Evolutionary conservation across 2,797 vertebrate species (phyloP).

Genomic region (Mionectes olivaceus): DNA sequence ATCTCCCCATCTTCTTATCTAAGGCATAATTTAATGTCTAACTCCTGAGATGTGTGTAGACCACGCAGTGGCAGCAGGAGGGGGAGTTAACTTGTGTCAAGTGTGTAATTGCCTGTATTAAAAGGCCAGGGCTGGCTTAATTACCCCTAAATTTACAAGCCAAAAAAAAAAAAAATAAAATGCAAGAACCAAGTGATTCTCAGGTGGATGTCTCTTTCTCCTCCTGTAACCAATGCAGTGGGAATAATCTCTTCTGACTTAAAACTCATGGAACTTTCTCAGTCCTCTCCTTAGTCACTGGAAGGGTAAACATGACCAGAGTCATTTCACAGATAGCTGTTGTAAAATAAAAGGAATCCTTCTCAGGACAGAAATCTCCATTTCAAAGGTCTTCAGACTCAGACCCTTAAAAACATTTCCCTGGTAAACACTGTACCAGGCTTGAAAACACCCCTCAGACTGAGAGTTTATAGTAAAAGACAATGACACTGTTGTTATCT

Average conservation of each 20-base stretch:
- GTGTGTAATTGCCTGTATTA: neutral
- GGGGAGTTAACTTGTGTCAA: neutral
- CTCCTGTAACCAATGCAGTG: neutral
- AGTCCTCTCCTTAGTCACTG: neutral
- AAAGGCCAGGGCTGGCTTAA: neutral
- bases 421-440: neutral
- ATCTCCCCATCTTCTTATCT: neutral
- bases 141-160: neutral
- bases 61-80: neutral
- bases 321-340: neutral
- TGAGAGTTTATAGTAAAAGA: neutral
- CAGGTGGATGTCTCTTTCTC: neutral
- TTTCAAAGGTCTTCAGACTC: neutral
- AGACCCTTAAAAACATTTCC: neutral
- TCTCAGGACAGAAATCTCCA: neutral
- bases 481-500: neutral
- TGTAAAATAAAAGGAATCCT: neutral
- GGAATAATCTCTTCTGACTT: neutral
- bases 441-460: neutral
- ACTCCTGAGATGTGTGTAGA: neutral
- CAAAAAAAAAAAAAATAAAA: neutral
- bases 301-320: neutral
- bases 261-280: neutral
- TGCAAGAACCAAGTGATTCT: neutral
- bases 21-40: neutral